Evolutionary conservation across 2,888 invertebrate genomes (phyloP).

Genomic region (Caenorhabditis drosophilae): DNA sequence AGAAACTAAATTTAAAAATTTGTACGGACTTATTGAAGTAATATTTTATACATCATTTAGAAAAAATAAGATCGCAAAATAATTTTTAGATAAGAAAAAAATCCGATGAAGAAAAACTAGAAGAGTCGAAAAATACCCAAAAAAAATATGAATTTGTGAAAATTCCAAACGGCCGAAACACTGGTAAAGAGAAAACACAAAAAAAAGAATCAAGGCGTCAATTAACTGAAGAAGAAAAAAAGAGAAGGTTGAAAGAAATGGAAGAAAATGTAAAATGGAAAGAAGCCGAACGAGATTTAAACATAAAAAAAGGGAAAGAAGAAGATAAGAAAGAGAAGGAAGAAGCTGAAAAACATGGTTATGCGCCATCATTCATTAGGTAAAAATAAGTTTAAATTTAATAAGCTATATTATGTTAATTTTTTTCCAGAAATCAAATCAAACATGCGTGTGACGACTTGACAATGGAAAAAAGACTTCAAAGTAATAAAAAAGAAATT

Average conservation of each 20-base stretch:
- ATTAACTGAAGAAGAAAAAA: constrained; percentile 48
- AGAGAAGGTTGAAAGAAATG: constrained; percentile 51
- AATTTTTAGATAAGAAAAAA: constrained; percentile 32
- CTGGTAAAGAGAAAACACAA: too few species aligned
- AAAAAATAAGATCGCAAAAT: too few species aligned
- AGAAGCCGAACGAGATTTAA: constrained; percentile 22
- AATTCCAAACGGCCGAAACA: constrained; percentile 19
- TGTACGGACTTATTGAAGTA: constrained; percentile 36
- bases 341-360: constrained; percentile 35
- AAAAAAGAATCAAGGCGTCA: constrained; percentile 24
- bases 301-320: constrained; percentile 13
- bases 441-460: constrained; percentile 37
- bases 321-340: constrained; percentile 37
- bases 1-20: constrained; percentile 7
- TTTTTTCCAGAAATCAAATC: constrained; percentile 39
- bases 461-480: constrained; percentile 48
- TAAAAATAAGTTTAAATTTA: too few species aligned
- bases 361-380: constrained; percentile 46
- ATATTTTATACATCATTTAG: too few species aligned
- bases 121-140: constrained; percentile 8
- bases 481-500: constrained; percentile 45
- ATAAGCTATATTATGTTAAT: too few species aligned
- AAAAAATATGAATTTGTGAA: constrained; percentile 32
- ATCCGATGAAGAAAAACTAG: constrained; percentile 12
- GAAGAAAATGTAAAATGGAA: constrained; percentile 55